Conservation (phyloP, 1,140 invertebrate genomes). For the Ruditapes philippinarum region DNA sequence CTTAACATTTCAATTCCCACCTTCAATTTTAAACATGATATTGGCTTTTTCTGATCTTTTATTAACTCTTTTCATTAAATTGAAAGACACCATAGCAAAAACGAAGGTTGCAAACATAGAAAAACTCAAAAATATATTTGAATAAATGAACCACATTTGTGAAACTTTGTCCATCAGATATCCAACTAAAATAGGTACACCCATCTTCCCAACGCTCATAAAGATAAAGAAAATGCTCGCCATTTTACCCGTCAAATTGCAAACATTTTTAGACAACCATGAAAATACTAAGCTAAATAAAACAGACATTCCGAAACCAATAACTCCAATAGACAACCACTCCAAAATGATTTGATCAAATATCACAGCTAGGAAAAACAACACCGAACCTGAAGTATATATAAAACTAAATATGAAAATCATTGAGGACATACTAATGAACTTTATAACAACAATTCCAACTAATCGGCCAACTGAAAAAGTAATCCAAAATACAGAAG, state of each 20-base stretch:
- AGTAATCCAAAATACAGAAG: slow-evolving; percentile 31
- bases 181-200: slow-evolving; percentile 40
- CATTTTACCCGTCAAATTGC: slow-evolving; percentile 43
- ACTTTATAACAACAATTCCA: slow-evolving; percentile 42
- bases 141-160: slow-evolving; percentile 53
- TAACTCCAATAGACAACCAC: not conserved
- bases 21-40: too few species aligned
- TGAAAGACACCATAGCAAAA: not conserved
- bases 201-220: not conserved
- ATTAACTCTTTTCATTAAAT: not conserved
- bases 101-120: not conserved
- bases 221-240: slow-evolving; percentile 56
- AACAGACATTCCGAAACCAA: slow-evolving; percentile 53
- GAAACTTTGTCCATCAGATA: slow-evolving; percentile 55
- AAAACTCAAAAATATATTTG: not conserved
- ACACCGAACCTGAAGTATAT: not conserved
- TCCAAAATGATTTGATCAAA: not conserved
- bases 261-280: slow-evolving; percentile 51
- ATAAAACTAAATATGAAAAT: slow-evolving; percentile 9
- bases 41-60: too few species aligned
- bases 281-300: slow-evolving; percentile 55
- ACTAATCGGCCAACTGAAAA: slow-evolving; percentile 39
- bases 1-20: too few species aligned
- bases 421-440: not conserved
- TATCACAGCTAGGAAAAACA: slow-evolving; percentile 40